A percentile compares a stretch with the other conserved stretches of the same genome.
Conservation (phyloP, 2,888 invertebrate species). For the Aspidiotus destructor region DNA sequence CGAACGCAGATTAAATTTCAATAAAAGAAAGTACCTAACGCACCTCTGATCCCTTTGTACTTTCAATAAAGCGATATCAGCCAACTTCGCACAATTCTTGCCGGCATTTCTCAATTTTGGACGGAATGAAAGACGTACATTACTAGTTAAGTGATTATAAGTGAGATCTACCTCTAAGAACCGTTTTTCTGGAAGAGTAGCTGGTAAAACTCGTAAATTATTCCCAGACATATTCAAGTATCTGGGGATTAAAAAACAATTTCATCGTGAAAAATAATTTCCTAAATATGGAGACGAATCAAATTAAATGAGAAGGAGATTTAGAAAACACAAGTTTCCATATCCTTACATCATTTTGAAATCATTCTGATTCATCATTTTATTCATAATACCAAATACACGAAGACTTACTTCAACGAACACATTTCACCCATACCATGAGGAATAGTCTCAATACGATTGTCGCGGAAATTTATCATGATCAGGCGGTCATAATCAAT, state of each 20-base stretch:
- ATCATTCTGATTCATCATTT: neutral
- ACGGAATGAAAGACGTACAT: neutral
- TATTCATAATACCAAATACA: neutral
- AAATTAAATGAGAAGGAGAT: neutral
- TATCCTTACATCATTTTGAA: no score
- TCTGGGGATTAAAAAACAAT: neutral
- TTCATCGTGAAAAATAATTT: neutral
- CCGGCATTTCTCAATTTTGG: neutral
- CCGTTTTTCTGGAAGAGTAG: neutral
- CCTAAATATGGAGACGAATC: no score
- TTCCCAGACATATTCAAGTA: constrained; percentile 20
- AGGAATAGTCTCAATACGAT: constrained; percentile 12
- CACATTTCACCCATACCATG: constrained; percentile 8
- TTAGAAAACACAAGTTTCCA: neutral
- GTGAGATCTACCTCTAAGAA: constrained; percentile 20
- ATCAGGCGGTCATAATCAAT: constrained; percentile 11
- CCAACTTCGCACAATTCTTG: neutral
- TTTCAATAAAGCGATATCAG: constrained; percentile 13
- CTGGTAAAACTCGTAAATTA: constrained; percentile 17
- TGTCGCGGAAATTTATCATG: constrained; percentile 15
- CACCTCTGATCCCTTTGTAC: constrained; percentile 2
- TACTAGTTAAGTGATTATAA: constrained; percentile 19
- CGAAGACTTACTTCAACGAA: constrained; percentile 2
- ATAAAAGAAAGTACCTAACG: neutral
- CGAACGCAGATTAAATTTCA: neutral